Percentiles rank a stretch among this genome's conserved stretches.
These are phyloP conservation scores for Sula dactylatra DNA, from an alignment of 2,113 vertebrate species.

Conservation along the genomic window DNA sequence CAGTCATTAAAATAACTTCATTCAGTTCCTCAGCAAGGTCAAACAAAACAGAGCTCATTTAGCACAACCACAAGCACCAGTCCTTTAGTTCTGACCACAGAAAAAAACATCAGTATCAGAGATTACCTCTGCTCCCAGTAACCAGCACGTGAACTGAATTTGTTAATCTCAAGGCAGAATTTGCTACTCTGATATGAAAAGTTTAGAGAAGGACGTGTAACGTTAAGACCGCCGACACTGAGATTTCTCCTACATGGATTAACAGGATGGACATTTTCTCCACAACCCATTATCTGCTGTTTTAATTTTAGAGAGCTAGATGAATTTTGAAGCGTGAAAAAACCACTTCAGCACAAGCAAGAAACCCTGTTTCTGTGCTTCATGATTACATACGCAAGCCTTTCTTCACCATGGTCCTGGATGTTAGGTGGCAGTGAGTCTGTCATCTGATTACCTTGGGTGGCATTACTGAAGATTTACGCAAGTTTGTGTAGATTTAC, in stretches of 20 bases:
- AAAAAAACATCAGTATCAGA: neutral
- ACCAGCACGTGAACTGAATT: neutral
- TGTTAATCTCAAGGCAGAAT: neutral
- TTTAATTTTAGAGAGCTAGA: neutral
- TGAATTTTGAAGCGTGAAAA: neutral
- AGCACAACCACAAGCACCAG: neutral
- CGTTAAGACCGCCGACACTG: neutral
- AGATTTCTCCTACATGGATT: neutral
- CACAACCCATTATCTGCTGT: neutral
- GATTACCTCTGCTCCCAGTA: neutral
- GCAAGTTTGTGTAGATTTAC: neutral
- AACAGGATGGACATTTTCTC: neutral
- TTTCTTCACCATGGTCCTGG: neutral
- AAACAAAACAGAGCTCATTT: neutral
- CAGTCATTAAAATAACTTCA: neutral
- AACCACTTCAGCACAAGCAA: neutral
- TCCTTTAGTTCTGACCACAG: neutral
- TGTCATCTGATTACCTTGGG: neutral
- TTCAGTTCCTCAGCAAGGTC: neutral
- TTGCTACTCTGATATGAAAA: neutral
- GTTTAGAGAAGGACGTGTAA: neutral
- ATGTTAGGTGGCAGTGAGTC: neutral
- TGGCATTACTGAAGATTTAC: neutral
- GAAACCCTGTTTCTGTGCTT: neutral
- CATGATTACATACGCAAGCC: rapidly evolving